phyloP scores from a whole-genome alignment of 1,140 invertebrate genomes.

The Bombus confusus region DNA sequence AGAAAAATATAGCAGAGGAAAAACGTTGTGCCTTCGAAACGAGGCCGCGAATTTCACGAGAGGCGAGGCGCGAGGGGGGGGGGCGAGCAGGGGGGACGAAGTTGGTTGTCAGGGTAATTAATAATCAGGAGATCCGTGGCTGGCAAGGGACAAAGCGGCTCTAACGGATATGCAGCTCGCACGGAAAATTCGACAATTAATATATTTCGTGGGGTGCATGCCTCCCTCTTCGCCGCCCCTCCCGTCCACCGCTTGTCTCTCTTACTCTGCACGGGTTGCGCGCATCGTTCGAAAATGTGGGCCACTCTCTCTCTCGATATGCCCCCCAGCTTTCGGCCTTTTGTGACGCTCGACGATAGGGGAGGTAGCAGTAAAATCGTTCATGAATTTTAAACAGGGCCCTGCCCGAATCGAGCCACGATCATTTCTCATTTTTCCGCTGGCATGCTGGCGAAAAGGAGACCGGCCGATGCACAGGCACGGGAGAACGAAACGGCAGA shows the following conservation, averaged over 20 bases:
- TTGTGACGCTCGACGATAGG: conserved; percentile 65
- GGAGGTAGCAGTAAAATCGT: conserved; percentile 78
- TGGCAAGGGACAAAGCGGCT: conserved; percentile 68
- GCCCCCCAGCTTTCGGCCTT: conserved; percentile 67
- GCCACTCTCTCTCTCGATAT: conserved; percentile 67
- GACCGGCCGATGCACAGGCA: conserved; percentile 62
- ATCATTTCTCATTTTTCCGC: conserved; percentile 82
- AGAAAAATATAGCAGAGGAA: background rate
- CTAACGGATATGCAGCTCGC: conserved; percentile 70
- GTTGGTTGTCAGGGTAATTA: conserved; percentile 62
- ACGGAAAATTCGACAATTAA: conserved; percentile 78
- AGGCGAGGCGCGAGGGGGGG: background rate
- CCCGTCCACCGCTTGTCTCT: background rate
- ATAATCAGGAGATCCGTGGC: conserved; percentile 68
- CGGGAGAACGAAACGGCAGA: conserved; percentile 38
- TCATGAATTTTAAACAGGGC: conserved; percentile 83
- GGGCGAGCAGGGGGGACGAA: conserved; percentile 7
- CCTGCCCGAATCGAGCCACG: conserved; percentile 75
- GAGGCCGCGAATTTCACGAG: conserved; percentile 49
- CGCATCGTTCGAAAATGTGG: conserved; percentile 59
- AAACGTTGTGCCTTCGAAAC: conserved; percentile 47
- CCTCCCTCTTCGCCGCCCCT: background rate
- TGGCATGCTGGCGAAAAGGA: conserved; percentile 63
- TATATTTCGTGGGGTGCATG: conserved; percentile 69
- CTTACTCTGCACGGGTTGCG: background rate